Conservation (phyloP, 2,113 vertebrate genomes). For the Paracanthobrama guichenoti region DNA sequence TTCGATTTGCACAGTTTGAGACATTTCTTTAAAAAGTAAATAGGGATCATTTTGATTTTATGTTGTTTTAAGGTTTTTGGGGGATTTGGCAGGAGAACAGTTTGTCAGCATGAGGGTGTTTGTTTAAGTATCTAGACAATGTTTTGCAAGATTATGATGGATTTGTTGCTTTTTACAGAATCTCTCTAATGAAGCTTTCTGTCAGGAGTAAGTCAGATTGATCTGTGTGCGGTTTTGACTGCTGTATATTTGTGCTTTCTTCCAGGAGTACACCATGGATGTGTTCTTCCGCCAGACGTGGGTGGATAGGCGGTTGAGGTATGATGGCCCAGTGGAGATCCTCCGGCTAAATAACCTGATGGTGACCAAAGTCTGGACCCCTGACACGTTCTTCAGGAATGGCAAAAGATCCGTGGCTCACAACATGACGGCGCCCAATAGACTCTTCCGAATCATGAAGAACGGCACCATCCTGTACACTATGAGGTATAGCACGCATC, state of each 20-base stretch:
- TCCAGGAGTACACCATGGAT: conserved; percentile 98
- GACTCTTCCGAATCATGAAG: conserved; percentile 98
- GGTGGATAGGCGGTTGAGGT: conserved; percentile 92
- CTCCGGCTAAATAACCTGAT: conserved; percentile 97
- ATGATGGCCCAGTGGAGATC: conserved; percentile 96
- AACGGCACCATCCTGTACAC: conserved; percentile 98
- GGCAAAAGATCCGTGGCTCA: conserved; percentile 97
- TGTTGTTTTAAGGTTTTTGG: too few species aligned
- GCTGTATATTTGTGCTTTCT: conserved; percentile 47
- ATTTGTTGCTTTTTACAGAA: neutral
- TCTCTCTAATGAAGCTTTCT: neutral
- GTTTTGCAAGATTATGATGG: neutral
- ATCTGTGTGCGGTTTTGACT: neutral
- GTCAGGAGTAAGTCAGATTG: neutral
- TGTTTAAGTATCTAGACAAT: neutral
- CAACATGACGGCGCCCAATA: conserved; percentile 98
- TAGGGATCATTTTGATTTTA: too few species aligned
- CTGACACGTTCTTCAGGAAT: conserved; percentile 98
- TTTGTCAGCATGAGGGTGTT: neutral
- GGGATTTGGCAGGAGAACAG: neutral
- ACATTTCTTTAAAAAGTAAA: too few species aligned
- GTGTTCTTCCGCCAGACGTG: conserved; percentile 98
- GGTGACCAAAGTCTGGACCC: conserved; percentile 99
- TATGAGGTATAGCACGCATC: conserved; percentile 84
- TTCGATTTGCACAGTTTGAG: too few species aligned